phyloP scores from a whole-genome alignment of 2,888 invertebrate species.

The Rhogogaster chlorosoma region DNA sequence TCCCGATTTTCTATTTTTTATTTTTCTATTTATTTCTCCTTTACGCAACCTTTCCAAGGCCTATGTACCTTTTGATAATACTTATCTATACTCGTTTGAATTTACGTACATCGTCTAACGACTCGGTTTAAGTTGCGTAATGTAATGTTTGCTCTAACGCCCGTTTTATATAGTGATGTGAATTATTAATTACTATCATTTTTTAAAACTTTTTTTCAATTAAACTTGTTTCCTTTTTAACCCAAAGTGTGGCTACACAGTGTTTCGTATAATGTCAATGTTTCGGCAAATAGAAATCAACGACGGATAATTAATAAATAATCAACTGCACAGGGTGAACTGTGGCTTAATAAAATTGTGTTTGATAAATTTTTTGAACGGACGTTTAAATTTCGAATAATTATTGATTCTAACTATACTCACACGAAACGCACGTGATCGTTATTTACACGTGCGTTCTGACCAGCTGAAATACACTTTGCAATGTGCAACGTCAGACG shows the following conservation, averaged over 20 bases:
- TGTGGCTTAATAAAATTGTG: not conserved
- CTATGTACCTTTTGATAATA: not conserved
- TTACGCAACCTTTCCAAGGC: not conserved
- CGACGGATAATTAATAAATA: not conserved
- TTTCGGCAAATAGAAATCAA: not conserved
- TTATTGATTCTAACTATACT: not conserved
- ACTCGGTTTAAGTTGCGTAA: conserved; percentile 2
- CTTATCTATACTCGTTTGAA: not conserved
- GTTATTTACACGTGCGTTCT: conserved; percentile 11
- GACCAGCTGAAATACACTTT: not conserved
- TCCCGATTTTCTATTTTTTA: no score
- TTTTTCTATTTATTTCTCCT: not conserved
- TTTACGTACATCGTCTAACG: not conserved
- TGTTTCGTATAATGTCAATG: not conserved
- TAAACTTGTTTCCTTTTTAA: not conserved
- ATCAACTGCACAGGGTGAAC: not conserved
- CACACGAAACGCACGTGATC: conserved; percentile 11
- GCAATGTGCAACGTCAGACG: not conserved
- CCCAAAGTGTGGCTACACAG: not conserved
- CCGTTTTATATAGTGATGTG: conserved; percentile 20
- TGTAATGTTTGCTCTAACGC: conserved; percentile 1
- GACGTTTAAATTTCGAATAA: not conserved
- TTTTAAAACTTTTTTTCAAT: not conserved
- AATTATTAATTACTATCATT: not conserved
- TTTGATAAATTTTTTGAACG: not conserved